These are phyloP conservation scores for Eristalis intricaria DNA, from an alignment of 2,888 invertebrate species.

Conservation along the genomic window DNA sequence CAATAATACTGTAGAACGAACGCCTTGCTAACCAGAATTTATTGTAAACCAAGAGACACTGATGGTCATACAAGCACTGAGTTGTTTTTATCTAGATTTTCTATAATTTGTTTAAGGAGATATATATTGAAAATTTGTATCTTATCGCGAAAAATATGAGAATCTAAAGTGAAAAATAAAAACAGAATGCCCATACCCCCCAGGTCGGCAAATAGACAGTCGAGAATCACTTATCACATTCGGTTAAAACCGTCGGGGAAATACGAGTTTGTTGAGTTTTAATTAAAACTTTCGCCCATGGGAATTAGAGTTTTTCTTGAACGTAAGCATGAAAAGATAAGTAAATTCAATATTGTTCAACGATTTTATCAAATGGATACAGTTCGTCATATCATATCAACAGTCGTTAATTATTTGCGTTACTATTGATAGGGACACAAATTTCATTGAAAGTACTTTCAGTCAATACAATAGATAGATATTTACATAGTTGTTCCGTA, in stretches of 20 bases:
- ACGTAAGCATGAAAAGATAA: conserved; percentile 1
- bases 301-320: not conserved
- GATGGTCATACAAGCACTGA: conserved; percentile 3
- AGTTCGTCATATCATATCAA: not conserved
- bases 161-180: conserved; percentile 1
- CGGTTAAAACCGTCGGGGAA: conserved; percentile 1
- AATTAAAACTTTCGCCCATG: conserved; percentile 4
- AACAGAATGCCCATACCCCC: conserved; percentile 22
- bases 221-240: not conserved
- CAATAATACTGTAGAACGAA: not conserved
- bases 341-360: not conserved
- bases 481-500: too few species aligned
- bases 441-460: not conserved
- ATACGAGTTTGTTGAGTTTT: conserved; percentile 8
- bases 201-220: not conserved
- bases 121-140: conserved; percentile 8
- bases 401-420: not conserved
- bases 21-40: conserved; percentile 14
- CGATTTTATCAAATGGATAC: not conserved
- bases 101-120: not conserved
- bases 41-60: conserved; percentile 20
- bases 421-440: not conserved
- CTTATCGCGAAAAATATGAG: conserved; percentile 30
- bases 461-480: not conserved
- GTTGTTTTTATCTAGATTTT: conserved; percentile 36